Base-by-base conservation (phyloP, 2,113 vertebrate species). In the Vimba vimba region DNA sequence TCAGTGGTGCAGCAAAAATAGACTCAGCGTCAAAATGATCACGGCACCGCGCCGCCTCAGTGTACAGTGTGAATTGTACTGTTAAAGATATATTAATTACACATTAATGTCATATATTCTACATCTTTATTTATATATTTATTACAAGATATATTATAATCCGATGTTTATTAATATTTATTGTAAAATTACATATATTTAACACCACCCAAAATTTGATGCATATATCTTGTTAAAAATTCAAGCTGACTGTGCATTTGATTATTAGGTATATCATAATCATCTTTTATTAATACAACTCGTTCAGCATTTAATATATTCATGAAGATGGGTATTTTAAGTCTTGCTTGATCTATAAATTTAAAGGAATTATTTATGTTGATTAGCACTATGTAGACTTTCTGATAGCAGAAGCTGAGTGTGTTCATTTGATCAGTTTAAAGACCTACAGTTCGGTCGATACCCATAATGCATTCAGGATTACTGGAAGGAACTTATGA, bases 231-330 rank as follows among this genome's bases (percentile, higher is more conserved):
- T 27, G 55, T 33, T 6, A 77, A 52, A 57, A 30, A 78, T 78
- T 30, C 15, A 77, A 43, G 75, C 25, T 50, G 79, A 50, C 62
- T 17, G 19, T 69, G 45, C 25, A 69, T 82, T 30, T 50, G n/a
- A 36, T 12, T 55, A 69, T 69, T 69, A 45, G 15, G 43, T 82
- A 66, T 36, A 69, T 66, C 62, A 25, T 13, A 27, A 50, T 69
- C 80, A 82, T 82, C 25, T 66, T 66, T 85, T 78, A 78, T 85
- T 85, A 50, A 78, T 64, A 25, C 21, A 45, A 19, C 60, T 11
- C 1, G 11, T 68, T 68, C 83, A 43, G 76, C 13, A 71, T 79
- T 79, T 36, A 78, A 85, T 85, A 30, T 76, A 76, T 84, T 84
- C 71, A 84, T 64, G 83, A 84, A 64, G 71, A 10, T 43, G 66